A percentile compares a stretch with the other conserved stretches of the same genome.
These are phyloP conservation scores for Sphecodes monilicornis DNA, from an alignment of 2,888 invertebrate genomes.

Conservation along the genomic window DNA sequence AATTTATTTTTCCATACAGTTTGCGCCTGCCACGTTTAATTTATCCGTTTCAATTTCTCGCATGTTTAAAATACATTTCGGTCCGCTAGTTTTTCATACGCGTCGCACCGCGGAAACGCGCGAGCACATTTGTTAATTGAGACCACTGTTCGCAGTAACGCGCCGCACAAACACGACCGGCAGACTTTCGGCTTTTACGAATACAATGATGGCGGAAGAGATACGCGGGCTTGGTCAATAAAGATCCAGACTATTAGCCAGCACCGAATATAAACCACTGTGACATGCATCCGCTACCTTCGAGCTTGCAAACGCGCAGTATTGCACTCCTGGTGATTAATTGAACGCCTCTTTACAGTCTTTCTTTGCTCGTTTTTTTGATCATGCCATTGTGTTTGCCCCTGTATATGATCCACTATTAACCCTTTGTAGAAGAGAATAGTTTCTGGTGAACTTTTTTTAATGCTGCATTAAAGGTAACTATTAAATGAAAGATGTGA, in stretches of 20 bases:
- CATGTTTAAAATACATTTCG: conserved; percentile 33
- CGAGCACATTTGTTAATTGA: conserved; percentile 27
- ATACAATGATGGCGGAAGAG: background rate
- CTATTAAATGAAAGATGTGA: background rate
- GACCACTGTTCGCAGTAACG: background rate
- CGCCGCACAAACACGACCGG: background rate
- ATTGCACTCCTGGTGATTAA: background rate
- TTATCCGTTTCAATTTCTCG: conserved; percentile 47
- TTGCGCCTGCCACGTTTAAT: conserved; percentile 51
- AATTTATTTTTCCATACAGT: conserved; percentile 56
- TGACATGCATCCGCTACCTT: background rate
- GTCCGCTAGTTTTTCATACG: conserved; percentile 26
- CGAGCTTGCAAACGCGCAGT: background rate
- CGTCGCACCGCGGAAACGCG: conserved; percentile 16
- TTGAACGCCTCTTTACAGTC: background rate
- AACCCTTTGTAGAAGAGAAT: background rate
- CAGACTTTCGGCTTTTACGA: background rate
- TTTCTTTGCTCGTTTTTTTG: background rate
- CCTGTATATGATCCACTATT: background rate
- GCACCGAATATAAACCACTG: background rate
- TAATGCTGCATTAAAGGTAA: background rate
- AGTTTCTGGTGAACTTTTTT: background rate
- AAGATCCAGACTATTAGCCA: conserved; percentile 13
- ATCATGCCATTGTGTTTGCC: background rate
- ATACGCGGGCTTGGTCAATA: background rate